Base-by-base conservation (phyloP, 2,888 invertebrate genomes). In the Tetheella fluctuosa region DNA sequence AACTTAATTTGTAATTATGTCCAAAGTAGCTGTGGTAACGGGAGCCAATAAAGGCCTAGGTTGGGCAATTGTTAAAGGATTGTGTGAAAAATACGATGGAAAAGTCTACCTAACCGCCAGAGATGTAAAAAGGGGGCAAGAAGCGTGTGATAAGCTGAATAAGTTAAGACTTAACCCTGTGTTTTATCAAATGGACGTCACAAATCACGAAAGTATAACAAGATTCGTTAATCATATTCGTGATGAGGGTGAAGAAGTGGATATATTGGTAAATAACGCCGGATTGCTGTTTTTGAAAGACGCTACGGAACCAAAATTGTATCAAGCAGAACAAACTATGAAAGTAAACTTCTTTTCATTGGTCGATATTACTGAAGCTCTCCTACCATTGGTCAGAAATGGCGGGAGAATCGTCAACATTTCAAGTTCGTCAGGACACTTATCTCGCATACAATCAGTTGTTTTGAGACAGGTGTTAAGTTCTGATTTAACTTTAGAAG, bases 1-100 rank as follows among this genome's bases (percentile, higher is more conserved):
- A 48, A 67, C 57, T 62, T 61, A 52, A 57, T 8, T 34, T 53
- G 25, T 13, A 54, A 66, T 66, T 65, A 54, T 67, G 65, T 61
- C 69, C 42, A 86, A 85, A 79, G 74, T 90, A 59, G 91, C 90
- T 2, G 65, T 93, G 1, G 95, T 96, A 37, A 96, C 96, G 4
- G 96, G 96, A n/a, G 91, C 94, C 7, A 96, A 96, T 79, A 96
- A 96, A 85, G 96, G 96, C 0, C 94, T 96, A 56, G 96, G 96
- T 6, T 95, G 91, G 73, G 94, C 93, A 1, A 94, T 96, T 68
- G 95, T 95, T 0, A 95, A 95, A 84, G 94, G 91, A 0, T 85
- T 96, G 1, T 96, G 96, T 77, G 84, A 94, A 68, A 90, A 94
- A 78, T 96, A 94, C 76, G 79, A 95, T 66, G 96, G 96, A 2